A percentile compares a stretch with the other conserved stretches of the same genome.
Evolutionary conservation across 2,797 vertebrate species (phyloP).

Genomic region (Bradypodion pumilum): DNA sequence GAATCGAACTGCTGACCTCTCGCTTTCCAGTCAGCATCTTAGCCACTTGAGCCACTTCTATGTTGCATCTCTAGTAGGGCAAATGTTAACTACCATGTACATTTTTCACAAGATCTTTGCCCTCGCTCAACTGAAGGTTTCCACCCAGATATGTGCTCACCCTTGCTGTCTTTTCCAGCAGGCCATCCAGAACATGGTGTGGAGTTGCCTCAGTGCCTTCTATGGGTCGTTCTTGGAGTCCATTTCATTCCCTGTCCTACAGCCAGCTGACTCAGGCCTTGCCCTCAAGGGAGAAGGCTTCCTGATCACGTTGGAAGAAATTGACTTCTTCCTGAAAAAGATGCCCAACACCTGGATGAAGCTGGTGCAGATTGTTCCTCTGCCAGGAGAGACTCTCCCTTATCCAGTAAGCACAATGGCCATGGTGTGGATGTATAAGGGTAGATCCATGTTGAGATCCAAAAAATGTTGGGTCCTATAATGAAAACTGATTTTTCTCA

Average conservation of each 20-base stretch:
- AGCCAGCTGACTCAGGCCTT: not conserved
- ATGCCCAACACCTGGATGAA: conserved; percentile 36
- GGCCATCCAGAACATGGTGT: conserved; percentile 3
- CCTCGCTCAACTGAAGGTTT: not conserved
- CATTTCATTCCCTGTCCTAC: conserved; percentile 18
- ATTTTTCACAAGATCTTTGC: not conserved
- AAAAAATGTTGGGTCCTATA: too few species aligned
- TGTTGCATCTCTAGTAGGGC: not conserved
- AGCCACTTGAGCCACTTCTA: too few species aligned
- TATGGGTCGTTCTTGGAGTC: conserved; percentile 33
- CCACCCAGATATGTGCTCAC: too few species aligned
- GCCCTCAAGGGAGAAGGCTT: not conserved
- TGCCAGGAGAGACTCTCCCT: not conserved
- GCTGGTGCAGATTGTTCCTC: conserved; percentile 14
- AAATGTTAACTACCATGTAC: too few species aligned
- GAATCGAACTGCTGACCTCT: too few species aligned
- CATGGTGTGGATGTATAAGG: not conserved
- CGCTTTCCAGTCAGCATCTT: too few species aligned
- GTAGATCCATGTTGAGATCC: too few species aligned
- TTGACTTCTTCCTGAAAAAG: conserved; percentile 16
- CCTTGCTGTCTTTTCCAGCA: not conserved
- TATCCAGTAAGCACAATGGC: not conserved
- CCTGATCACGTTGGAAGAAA: conserved; percentile 5
- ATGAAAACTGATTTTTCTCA: too few species aligned
- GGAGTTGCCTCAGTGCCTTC: not conserved